Evolutionary conservation across 2,113 vertebrate genomes (phyloP).

Genomic region (Crocuta crocuta): DNA sequence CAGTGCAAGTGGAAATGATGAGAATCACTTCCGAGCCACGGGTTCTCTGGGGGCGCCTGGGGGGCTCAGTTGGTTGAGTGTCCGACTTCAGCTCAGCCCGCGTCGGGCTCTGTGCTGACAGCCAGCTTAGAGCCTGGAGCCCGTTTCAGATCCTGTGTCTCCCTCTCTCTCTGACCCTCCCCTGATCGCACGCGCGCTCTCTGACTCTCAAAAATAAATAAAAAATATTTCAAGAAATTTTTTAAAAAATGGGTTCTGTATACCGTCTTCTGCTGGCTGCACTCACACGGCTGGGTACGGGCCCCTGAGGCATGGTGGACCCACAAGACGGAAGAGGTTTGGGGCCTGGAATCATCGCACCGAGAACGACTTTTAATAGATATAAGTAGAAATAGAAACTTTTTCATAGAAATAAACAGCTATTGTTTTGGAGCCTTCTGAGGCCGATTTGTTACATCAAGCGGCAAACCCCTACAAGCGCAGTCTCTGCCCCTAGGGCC

Average conservation of each 20-base stretch:
- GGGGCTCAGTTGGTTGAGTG: too few species aligned
- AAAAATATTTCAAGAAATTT: not conserved
- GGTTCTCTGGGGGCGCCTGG: not conserved
- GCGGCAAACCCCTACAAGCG: accelerated
- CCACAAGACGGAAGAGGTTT: not conserved
- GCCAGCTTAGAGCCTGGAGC: too few species aligned
- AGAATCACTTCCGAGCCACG: not conserved
- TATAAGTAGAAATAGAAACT: not conserved
- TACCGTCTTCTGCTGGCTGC: not conserved
- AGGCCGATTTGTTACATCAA: not conserved
- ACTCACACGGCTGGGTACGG: not conserved
- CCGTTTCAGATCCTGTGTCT: too few species aligned
- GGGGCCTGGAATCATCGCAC: not conserved
- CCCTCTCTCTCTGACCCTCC: too few species aligned
- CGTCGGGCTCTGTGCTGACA: too few species aligned
- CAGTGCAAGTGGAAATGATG: not conserved
- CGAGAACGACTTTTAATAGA: not conserved
- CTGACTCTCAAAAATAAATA: too few species aligned
- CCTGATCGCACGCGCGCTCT: too few species aligned
- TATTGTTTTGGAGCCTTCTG: not conserved
- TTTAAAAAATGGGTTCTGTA: not conserved
- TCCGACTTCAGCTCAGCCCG: too few species aligned
- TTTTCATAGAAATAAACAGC: not conserved
- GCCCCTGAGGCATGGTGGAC: not conserved
- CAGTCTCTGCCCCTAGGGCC: too few species aligned